phyloP scores from a whole-genome alignment of 2,888 invertebrate species.

The Colletes collaris region DNA sequence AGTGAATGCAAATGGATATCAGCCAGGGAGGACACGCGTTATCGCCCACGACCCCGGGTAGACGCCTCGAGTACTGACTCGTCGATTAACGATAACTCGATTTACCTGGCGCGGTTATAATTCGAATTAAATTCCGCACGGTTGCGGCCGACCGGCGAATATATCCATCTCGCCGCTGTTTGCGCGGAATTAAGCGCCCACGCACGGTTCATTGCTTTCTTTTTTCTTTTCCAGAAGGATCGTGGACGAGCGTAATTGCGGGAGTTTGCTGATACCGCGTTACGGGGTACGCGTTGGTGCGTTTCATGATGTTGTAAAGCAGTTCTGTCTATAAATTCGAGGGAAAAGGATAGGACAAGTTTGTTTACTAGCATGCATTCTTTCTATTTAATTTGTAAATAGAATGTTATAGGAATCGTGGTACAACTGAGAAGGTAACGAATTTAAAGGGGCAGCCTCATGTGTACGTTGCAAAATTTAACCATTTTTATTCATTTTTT shows the following conservation, averaged over 20 bases:
- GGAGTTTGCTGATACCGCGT: background rate
- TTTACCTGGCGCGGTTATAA: constrained; percentile 40
- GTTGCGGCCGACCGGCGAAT: constrained; percentile 22
- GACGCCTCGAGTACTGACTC: constrained; percentile 12
- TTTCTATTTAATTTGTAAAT: too few relatives aligned
- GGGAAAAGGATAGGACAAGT: background rate
- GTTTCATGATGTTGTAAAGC: background rate
- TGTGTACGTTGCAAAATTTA: too few relatives aligned
- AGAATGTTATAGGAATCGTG: too few relatives aligned
- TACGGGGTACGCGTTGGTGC: background rate
- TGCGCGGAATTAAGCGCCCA: constrained; percentile 4
- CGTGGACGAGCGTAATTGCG: background rate
- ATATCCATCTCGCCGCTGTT: constrained; percentile 28
- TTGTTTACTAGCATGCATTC: too few relatives aligned
- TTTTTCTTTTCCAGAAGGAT: constrained; percentile 3
- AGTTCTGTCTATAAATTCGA: background rate
- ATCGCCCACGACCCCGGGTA: constrained; percentile 18
- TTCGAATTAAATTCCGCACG: constrained; percentile 42
- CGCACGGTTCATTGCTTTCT: constrained; percentile 23
- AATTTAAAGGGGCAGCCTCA: too few relatives aligned
- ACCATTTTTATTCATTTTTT: too few relatives aligned
- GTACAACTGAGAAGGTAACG: too few relatives aligned
- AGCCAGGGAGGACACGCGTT: constrained; percentile 33
- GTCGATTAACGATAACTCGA: constrained; percentile 51
- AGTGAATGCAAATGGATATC: constrained; percentile 57